Base-by-base conservation (phyloP, 2,888 invertebrate species). In the Chrysolina americana region DNA sequence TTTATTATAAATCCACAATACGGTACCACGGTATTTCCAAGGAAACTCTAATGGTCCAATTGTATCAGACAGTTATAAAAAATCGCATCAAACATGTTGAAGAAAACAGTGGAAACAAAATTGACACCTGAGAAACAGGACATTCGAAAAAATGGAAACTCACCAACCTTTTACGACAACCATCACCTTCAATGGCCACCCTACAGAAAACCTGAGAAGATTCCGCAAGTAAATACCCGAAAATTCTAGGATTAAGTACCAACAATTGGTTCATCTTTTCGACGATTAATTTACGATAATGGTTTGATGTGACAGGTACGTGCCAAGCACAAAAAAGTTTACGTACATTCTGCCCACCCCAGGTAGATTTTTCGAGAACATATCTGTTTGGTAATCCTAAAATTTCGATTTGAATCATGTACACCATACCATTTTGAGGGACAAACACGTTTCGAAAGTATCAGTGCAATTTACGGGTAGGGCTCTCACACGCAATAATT, bases 321-420 rank as follows among this genome's bases (percentile, higher is more conserved):
- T 59, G 59, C 59, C n/a, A 23, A 50, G 17, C n/a, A 59, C 28
- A 59, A 9, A 28, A 59, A 59, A 15, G 59, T 23, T 21, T 59
- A 59, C 59, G 59, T 59, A 59, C n/a, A 28, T 28, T 17, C 9
- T 15, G 36, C 0, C 28, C 28, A 36, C 15, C 59, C 11, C 19
- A 59, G 59, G 59, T 59, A 59, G 9, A 36, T 11, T 15, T 23
- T 59, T 36, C 10, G 19, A 21, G 13, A 53, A 19, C 19, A 2
- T 53, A 53, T 53, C 53, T 53, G 53, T 28, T 36, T 28, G 28
- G 13, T 59, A 59, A 59, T 59, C 59, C 59, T 59, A 17, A 59
- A 59, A 59, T 28, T n/a, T 36, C n/a, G 36, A 59, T 59, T 36
- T 59, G 8, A 59, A 36, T n/a, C 59, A 59, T 59, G 59, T 15